Evolutionary conservation across 2,888 invertebrate species (phyloP).

Genomic region (Yponomeuta malinellus): DNA sequence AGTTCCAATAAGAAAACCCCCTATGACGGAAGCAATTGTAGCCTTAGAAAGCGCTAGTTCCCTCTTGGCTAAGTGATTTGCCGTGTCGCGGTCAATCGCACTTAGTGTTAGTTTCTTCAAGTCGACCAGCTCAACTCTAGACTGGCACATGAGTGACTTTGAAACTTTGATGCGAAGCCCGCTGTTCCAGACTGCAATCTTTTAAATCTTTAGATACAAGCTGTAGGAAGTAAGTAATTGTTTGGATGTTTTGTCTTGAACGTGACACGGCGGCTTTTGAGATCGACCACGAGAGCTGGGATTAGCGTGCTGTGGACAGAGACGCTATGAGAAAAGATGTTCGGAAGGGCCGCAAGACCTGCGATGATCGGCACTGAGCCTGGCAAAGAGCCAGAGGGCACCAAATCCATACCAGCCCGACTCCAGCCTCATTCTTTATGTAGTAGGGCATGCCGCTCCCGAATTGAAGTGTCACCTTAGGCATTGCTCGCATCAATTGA

Average conservation of each 20-base stretch:
- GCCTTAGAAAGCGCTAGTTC: neutral
- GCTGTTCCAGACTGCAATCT: neutral
- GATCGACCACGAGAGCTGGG: too few species aligned
- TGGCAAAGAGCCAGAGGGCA: too few species aligned
- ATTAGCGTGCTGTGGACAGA: too few species aligned
- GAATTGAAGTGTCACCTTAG: too few species aligned
- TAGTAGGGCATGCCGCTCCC: too few species aligned
- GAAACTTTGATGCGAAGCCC: slow-evolving; percentile 27
- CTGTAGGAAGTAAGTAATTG: neutral
- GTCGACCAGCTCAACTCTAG: slow-evolving; percentile 27
- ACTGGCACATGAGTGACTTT: slow-evolving; percentile 37
- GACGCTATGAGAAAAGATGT: too few species aligned
- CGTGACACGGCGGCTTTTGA: too few species aligned
- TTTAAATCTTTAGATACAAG: neutral
- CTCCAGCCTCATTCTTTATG: too few species aligned
- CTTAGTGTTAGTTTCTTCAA: slow-evolving; percentile 47
- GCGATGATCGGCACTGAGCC: too few species aligned
- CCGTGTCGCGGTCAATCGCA: slow-evolving; percentile 63
- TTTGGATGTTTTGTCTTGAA: neutral
- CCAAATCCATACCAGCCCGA: too few species aligned
- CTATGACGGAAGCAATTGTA: neutral
- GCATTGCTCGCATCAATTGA: too few species aligned
- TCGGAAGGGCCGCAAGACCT: too few species aligned
- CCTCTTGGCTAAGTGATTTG: slow-evolving; percentile 55
- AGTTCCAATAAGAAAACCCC: neutral